A percentile compares a stretch with the other conserved stretches of the same genome.
phyloP scores from a whole-genome alignment of 2,797 vertebrate species.

The Chromobotia macracanthus region DNA sequence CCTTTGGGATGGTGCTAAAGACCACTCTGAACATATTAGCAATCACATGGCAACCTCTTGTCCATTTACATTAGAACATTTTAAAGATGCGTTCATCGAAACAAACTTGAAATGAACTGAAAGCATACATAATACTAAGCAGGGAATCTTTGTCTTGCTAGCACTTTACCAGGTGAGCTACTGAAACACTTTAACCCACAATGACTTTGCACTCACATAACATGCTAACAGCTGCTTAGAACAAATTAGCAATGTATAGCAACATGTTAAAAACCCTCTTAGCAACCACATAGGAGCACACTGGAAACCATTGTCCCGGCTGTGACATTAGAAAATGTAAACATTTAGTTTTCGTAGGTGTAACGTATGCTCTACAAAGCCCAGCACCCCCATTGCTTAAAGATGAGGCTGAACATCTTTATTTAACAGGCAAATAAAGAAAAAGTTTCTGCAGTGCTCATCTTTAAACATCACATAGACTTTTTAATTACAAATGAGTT shows the following conservation, averaged over 20 bases:
- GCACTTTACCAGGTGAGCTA: too few relatives aligned
- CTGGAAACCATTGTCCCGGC: neutral
- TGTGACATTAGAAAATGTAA: neutral
- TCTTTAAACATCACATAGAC: conserved; percentile 87
- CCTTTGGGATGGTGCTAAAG: neutral
- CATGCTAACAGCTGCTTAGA: too few relatives aligned
- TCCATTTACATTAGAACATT: too few relatives aligned
- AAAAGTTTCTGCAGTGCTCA: conserved; percentile 82
- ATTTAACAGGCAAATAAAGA: conserved; percentile 75
- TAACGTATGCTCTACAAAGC: conserved; percentile 16
- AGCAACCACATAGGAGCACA: neutral
- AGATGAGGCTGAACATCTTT: conserved; percentile 69
- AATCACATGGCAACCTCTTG: neutral
- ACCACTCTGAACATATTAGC: neutral
- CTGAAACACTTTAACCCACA: too few relatives aligned
- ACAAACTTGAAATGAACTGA: too few relatives aligned
- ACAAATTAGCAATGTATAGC: too few relatives aligned
- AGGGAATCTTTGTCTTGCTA: too few relatives aligned
- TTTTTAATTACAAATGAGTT: conserved; percentile 94
- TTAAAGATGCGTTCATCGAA: too few relatives aligned
- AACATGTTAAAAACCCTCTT: too few relatives aligned
- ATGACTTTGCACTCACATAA: too few relatives aligned
- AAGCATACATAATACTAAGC: too few relatives aligned
- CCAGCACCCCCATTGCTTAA: neutral
- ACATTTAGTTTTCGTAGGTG: too few relatives aligned